Conservation (phyloP, 2,113 vertebrate genomes). For the Mungos mungo region DNA sequence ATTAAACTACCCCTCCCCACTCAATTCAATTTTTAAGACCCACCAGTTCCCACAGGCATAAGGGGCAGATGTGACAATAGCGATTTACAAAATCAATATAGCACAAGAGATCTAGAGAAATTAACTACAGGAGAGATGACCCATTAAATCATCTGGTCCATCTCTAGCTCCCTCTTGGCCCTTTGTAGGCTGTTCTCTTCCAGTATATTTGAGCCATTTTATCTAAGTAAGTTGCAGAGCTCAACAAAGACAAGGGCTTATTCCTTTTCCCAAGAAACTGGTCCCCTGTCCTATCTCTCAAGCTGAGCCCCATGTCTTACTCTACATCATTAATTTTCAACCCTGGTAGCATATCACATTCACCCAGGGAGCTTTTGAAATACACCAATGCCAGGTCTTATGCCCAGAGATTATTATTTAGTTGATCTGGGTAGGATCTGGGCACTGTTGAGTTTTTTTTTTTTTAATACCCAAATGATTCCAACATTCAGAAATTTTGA, state of each 20-base stretch:
- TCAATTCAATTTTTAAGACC: conserved; percentile 67
- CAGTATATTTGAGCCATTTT: conserved; percentile 51
- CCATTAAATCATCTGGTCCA: conserved; percentile 70
- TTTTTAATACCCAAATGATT: not conserved
- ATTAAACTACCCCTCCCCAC: conserved; percentile 32
- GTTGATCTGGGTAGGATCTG: not conserved
- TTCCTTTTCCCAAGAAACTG: conserved; percentile 11
- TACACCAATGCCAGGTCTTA: not conserved
- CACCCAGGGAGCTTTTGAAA: not conserved
- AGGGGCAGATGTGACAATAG: conserved; percentile 70
- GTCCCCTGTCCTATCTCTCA: not conserved
- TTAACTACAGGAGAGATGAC: conserved; percentile 73
- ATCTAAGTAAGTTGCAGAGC: conserved; percentile 26
- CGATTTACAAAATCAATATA: conserved; percentile 76
- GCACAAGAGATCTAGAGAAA: conserved; percentile 63
- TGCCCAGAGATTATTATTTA: not conserved
- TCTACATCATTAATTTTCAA: not conserved
- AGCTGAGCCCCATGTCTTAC: not conserved
- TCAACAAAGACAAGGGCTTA: not conserved
- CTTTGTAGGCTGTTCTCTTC: not conserved
- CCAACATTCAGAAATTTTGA: not conserved
- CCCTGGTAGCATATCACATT: not conserved
- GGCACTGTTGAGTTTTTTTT: not conserved
- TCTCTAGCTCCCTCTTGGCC: conserved; percentile 57
- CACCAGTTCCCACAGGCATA: conserved; percentile 64